Evolutionary conservation across 2,888 invertebrate genomes (phyloP), one percentile per base, ranked within the genome.

Genomic region (Corythucha ciliata): DNA sequence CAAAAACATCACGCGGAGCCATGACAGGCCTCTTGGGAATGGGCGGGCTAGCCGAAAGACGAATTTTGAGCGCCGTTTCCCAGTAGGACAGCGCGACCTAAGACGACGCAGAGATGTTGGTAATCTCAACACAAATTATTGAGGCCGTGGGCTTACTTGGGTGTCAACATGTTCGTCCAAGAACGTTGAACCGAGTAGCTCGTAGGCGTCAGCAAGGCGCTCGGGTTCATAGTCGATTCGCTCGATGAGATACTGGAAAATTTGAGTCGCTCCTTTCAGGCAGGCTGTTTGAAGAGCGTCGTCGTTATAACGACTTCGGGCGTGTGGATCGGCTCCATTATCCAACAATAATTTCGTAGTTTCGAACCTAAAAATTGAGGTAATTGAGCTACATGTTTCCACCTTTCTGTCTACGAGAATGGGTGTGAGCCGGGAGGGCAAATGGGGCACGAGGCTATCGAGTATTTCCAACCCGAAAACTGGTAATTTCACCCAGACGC

Each of bases 221-320:
- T 79, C 79, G 2, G 76, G 70, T 21, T 74, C 63, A 68, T 85
- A 89, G 42, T 67, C 65, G 57, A 78, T 73, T 27, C 64, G 65
- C 45, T 73, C 70, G 61, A 80, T 75, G 48, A 91, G 72, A 68
- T 83, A 79, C 56, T 79, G 76, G 63, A 83, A 81, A 60, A 83
- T 79, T 57, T 77, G 77, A 56, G 75, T 75, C 1, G 84, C 82
- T 45, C 84, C 85, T 67, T 84, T 85, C 8, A 90, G 72, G 65
- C 86, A 85, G 14, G 90, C 88, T 25, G 86, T 87, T 64, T 87
- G 86, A 61, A 92, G 70, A 25, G 91, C 90, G 71, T 91, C 90
- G 69, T 91, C 91, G 20, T 88, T 86, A 64, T 83, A 82, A 60
- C 85, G 76, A 60, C 87, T 86, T 57, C 74, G 74, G 21, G 83